Evolutionary conservation across 2,888 invertebrate species (phyloP).

Genomic region (Pogonocherus hispidulus): DNA sequence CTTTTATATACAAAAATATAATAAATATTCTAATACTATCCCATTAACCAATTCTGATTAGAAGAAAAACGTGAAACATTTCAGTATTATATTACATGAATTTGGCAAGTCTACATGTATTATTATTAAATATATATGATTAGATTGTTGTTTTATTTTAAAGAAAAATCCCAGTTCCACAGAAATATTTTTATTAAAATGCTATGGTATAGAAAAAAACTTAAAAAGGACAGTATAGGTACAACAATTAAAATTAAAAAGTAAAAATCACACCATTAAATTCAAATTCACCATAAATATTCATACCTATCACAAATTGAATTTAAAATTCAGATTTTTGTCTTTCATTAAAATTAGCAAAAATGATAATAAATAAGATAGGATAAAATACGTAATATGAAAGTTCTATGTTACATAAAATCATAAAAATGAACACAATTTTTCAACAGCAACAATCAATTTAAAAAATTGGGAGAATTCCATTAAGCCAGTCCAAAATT

Average conservation of each 20-base stretch:
- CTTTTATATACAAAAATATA: not conserved
- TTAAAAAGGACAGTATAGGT: slow-evolving; percentile 32
- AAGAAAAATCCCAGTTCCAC: slow-evolving; percentile 29
- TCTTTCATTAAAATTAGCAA: slow-evolving; percentile 34
- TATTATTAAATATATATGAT: slow-evolving; percentile 10
- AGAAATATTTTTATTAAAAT: slow-evolving; percentile 35
- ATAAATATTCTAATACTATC: not conserved
- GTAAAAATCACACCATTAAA: slow-evolving; percentile 45
- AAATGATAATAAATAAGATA: slow-evolving; percentile 42
- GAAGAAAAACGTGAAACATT: not conserved
- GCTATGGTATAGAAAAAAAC: slow-evolving; percentile 34
- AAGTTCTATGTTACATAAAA: slow-evolving; percentile 34
- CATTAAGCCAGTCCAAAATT: slow-evolving; percentile 28
- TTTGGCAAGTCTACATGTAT: not conserved
- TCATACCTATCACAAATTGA: slow-evolving; percentile 47
- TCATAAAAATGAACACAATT: slow-evolving; percentile 45
- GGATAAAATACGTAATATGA: slow-evolving; percentile 32
- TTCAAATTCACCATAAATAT: slow-evolving; percentile 32
- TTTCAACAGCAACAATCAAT: no score
- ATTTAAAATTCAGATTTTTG: slow-evolving; percentile 35
- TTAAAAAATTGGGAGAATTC: no score
- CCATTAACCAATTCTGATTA: not conserved
- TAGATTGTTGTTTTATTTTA: not conserved
- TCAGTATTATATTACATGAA: not conserved
- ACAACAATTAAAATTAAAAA: slow-evolving; percentile 25